A percentile compares a stretch with the other conserved stretches of the same genome.
These are phyloP conservation scores for Cynopterus brachyotis DNA, from an alignment of 2,113 vertebrate genomes.

Conservation along the genomic window DNA sequence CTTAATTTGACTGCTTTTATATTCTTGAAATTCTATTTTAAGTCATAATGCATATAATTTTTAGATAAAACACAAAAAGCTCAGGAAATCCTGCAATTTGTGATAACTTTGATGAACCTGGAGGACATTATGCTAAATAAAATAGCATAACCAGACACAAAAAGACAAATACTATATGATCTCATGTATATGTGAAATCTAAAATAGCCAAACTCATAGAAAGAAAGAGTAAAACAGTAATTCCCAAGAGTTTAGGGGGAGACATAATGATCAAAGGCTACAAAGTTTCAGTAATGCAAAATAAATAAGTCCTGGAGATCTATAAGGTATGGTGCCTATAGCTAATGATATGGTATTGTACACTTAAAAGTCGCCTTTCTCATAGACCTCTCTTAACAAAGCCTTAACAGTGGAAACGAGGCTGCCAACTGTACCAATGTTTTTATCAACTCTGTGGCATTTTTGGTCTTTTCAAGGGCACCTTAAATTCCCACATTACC, in stretches of 20 bases:
- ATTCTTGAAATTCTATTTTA: not conserved
- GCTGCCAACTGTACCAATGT: not conserved
- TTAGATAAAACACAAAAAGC: not conserved
- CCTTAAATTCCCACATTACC: not conserved
- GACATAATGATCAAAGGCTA: not conserved
- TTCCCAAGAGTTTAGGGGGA: not conserved
- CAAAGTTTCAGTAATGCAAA: not conserved
- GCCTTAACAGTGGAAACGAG: not conserved
- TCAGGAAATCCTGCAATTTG: not conserved
- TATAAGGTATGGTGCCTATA: not conserved
- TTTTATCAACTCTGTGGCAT: not conserved
- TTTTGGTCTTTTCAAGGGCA: not conserved
- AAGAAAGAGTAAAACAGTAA: not conserved
- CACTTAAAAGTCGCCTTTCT: not conserved
- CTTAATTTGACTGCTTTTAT: not conserved
- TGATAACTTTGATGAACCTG: not conserved
- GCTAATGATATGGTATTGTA: not conserved
- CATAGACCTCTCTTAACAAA: not conserved
- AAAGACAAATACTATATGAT: not conserved
- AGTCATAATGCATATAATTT: not conserved
- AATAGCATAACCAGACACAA: not conserved
- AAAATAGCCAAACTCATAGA: not conserved
- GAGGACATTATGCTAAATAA: not conserved
- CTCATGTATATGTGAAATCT: not conserved
- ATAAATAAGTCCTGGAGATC: not conserved